Evolutionary conservation across 2,888 invertebrate species (phyloP).

Genomic region (Hipparchia sbordonii): DNA sequence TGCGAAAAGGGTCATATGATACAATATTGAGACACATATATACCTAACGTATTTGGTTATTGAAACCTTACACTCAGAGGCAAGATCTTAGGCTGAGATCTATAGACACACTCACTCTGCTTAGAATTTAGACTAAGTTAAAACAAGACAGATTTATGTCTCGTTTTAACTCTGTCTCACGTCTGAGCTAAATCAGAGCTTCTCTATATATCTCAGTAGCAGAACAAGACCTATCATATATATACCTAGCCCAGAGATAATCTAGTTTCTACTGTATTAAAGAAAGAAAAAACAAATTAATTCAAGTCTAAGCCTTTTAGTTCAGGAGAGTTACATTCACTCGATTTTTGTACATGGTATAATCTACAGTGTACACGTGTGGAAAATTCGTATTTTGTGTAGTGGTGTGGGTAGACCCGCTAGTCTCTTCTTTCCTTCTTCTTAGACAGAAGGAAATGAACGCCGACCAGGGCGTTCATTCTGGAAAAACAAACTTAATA

Average conservation of each 20-base stretch:
- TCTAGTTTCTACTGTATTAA: slow-evolving; percentile 23
- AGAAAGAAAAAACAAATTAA: slow-evolving; percentile 16
- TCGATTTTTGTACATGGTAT: slow-evolving; percentile 24
- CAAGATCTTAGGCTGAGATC: too few relatives aligned
- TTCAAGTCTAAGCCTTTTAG: slow-evolving; percentile 25
- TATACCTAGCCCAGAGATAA: slow-evolving; percentile 39
- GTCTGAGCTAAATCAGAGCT: too few relatives aligned
- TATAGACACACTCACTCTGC: too few relatives aligned
- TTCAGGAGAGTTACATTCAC: slow-evolving; percentile 12
- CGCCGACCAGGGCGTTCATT: slow-evolving; percentile 67
- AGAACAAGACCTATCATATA: too few relatives aligned
- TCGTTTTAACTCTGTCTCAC: too few relatives aligned
- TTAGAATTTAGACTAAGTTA: too few relatives aligned
- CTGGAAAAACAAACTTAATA: slow-evolving; percentile 54
- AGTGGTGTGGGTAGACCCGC: slow-evolving; percentile 31
- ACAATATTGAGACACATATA: not conserved
- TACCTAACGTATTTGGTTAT: not conserved
- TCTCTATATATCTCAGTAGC: too few relatives aligned
- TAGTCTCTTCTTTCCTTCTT: slow-evolving; percentile 63
- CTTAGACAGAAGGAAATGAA: slow-evolving; percentile 64
- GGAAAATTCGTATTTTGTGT: slow-evolving; percentile 42
- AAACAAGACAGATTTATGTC: too few relatives aligned
- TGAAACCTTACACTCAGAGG: too few relatives aligned
- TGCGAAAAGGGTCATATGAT: not conserved
- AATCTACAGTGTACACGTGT: slow-evolving; percentile 19